Evolutionary conservation across 2,113 vertebrate genomes (phyloP).

Genomic region (Anarrhichthys ocellatus): DNA sequence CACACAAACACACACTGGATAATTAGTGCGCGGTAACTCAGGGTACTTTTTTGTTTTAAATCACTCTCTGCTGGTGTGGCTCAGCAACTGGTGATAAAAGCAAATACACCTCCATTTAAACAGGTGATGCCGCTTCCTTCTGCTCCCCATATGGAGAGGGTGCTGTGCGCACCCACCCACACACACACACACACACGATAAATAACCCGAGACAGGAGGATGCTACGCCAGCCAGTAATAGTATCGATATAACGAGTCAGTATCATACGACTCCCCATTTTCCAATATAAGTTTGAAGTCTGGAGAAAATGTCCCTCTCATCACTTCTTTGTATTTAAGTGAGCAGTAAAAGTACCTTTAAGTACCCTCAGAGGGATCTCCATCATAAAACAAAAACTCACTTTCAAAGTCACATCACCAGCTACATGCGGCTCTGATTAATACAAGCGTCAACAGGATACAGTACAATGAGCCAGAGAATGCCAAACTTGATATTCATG

Average conservation of each 20-base stretch:
- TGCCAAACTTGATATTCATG: background rate
- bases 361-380: constrained; percentile 2
- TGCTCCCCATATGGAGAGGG: constrained; percentile 24
- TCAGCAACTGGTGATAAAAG: constrained; percentile 44
- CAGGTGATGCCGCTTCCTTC: constrained; percentile 34
- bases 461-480: background rate
- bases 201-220: background rate
- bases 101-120: constrained; percentile 36
- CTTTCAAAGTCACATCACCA: constrained; percentile 35
- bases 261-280: background rate
- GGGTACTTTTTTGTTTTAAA: constrained; percentile 31
- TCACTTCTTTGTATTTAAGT: constrained; percentile 30
- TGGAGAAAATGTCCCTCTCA: constrained; percentile 16
- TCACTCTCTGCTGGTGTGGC: constrained; percentile 29
- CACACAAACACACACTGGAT: constrained; percentile 11
- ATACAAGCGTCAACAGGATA: constrained; percentile 3
- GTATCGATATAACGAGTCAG: constrained; percentile 10
- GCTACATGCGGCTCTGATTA: constrained; percentile 3
- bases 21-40: constrained; percentile 38
- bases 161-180: background rate
- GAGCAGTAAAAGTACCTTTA: constrained; percentile 13
- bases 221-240: background rate
- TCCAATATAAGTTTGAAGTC: background rate
- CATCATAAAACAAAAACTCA: constrained; percentile 9
- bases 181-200: background rate